phyloP scores from a whole-genome alignment of 1,140 invertebrate genomes.

The Cotesia glomerata region DNA sequence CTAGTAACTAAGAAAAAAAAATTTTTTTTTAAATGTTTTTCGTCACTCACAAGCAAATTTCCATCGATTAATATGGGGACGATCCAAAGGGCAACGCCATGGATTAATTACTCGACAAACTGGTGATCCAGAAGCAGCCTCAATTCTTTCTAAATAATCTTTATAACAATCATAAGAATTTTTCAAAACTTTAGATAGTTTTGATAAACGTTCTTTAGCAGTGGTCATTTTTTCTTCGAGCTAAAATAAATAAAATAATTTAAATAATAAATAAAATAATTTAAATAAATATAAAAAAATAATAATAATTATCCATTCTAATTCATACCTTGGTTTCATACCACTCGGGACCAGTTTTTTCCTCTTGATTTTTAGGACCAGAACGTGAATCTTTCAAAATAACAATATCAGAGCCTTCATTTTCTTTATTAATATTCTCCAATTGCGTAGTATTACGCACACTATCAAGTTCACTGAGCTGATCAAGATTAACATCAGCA shows the following conservation, averaged over 20 bases:
- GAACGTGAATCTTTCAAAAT: neutral
- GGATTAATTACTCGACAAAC: constrained; percentile 55
- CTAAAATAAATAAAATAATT: constrained; percentile 38
- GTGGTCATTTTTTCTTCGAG: constrained; percentile 47
- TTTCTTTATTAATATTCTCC: constrained; percentile 48
- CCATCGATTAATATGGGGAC: constrained; percentile 57
- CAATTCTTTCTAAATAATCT: constrained; percentile 52
- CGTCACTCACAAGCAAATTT: constrained; percentile 58
- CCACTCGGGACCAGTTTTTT: too few species aligned
- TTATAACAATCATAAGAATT: constrained; percentile 57
- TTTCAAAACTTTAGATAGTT: constrained; percentile 55
- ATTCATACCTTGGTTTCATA: too few species aligned
- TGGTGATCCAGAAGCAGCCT: constrained; percentile 45
- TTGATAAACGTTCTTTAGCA: constrained; percentile 53
- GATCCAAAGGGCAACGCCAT: constrained; percentile 50
- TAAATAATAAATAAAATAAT: neutral
- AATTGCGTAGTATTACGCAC: constrained; percentile 54
- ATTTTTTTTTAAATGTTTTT: neutral
- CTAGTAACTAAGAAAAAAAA: neutral
- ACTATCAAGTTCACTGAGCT: constrained; percentile 44
- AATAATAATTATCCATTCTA: neutral
- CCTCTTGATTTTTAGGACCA: too few species aligned
- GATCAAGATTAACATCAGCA: constrained; percentile 37
- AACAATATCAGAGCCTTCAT: neutral
- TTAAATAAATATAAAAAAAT: neutral